Percentiles rank a stretch among this genome's conserved stretches.
Conservation (phyloP, 1,140 invertebrate species). For the Scaptomyza pallida region DNA sequence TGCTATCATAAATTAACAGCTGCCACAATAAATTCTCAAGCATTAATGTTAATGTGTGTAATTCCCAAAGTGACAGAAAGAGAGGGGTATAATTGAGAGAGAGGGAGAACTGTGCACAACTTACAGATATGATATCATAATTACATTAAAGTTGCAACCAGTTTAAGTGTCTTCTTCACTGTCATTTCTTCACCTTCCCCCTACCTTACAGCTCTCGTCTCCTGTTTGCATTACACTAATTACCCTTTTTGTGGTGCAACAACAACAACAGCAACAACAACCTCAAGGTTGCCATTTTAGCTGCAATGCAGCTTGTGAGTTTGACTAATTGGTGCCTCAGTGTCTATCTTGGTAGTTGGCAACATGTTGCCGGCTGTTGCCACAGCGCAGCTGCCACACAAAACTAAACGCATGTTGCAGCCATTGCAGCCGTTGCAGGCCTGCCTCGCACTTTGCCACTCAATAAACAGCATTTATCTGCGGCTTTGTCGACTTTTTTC, state of each 20-base stretch:
- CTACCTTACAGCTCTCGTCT: neutral
- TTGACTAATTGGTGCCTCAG: conserved; percentile 32
- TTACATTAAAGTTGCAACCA: conserved; percentile 31
- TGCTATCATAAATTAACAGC: conserved; percentile 5
- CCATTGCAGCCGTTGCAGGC: conserved; percentile 9
- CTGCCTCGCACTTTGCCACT: conserved; percentile 50
- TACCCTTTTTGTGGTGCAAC: neutral
- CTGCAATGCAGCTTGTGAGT: conserved; percentile 33
- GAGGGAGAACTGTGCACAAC: neutral
- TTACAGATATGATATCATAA: conserved; percentile 27
- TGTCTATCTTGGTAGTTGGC: conserved; percentile 40
- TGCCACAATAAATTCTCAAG: conserved; percentile 7
- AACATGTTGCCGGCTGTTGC: conserved; percentile 48
- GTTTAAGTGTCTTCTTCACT: neutral
- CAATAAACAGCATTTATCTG: conserved; percentile 67
- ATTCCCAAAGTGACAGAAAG: neutral
- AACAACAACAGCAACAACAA: neutral
- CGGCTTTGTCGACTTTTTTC: conserved; percentile 49
- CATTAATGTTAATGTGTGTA: conserved; percentile 10
- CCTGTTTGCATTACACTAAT: conserved; percentile 40
- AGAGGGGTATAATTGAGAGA: conserved; percentile 1
- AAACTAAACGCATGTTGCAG: conserved; percentile 36
- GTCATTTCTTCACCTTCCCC: too few species aligned
- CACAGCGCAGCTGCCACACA: conserved; percentile 25
- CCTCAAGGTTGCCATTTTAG: conserved; percentile 32